Evolutionary conservation across 2,113 vertebrate species (phyloP).

Genomic region (Picathartes gymnocephalus): DNA sequence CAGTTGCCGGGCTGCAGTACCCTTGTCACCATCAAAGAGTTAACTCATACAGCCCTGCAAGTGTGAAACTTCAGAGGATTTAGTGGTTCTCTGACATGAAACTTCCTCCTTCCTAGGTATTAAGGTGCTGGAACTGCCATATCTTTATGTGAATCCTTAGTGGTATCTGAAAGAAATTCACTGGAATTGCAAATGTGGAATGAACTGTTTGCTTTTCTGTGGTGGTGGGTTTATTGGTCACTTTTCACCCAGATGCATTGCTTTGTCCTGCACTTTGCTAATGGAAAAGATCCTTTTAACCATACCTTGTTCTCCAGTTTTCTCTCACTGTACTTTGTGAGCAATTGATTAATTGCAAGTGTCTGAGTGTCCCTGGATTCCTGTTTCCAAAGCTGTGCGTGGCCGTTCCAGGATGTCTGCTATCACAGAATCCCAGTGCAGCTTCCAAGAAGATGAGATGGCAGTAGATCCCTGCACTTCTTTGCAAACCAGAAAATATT

Average conservation of each 20-base stretch:
- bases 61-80: not conserved
- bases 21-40: not conserved
- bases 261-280: not conserved
- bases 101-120: not conserved
- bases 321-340: not conserved
- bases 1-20: not conserved
- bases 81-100: not conserved
- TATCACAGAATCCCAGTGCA: conserved; percentile 49
- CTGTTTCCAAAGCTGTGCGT: conserved; percentile 55
- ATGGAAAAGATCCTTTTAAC: not conserved
- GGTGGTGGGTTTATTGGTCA: not conserved
- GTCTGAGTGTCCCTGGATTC: not conserved
- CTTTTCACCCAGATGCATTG: not conserved
- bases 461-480: conserved; percentile 53
- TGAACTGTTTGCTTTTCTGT: not conserved
- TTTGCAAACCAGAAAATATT: conserved; percentile 17
- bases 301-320: not conserved
- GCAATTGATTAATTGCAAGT: not conserved
- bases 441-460: conserved; percentile 68
- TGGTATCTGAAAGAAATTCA: not conserved
- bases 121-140: not conserved
- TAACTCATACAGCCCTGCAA: not conserved
- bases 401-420: conserved; percentile 67
- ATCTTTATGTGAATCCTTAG: not conserved
- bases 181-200: not conserved